Evolutionary conservation across 2,797 vertebrate species (phyloP), one percentile per base, ranked within the genome.

Genomic region (Myotis vivesi): DNA sequence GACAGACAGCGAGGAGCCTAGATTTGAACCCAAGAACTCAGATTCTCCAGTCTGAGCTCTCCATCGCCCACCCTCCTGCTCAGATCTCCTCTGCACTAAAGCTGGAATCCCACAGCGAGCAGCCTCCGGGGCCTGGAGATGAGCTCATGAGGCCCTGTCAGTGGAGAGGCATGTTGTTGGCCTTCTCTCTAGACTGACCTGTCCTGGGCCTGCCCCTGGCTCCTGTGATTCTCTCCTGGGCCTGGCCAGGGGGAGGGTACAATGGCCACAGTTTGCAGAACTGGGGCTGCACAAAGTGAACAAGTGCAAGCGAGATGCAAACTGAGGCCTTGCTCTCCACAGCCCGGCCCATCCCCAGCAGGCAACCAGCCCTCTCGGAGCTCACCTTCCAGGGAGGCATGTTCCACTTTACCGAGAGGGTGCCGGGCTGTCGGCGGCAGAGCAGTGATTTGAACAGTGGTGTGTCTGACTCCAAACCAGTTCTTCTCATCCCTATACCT

Each of bases 391-490:
- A 20, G 19, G 8, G 19, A 22, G 23, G 51, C 75, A 38, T 20
- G 23, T 33, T 3, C 2, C n/a, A 22, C 17, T 94, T 87, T 75
- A 57, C 33, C 22, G 36, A 75, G 20, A 30, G 9, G 46, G 15
- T 2, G 13, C 19, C 0, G 6, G 22, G 8, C 33, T 71, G 23
- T 5, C 9, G 22, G 22, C 1, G 1, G 15, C 11, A 20, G 5
- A 68, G 36, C 1, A 1, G 53, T 5, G 33, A 38, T 69, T 41
- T 85, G 55, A 84, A 80, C 20, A 19, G 11, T 28, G 19, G 28
- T 5, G 0, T 6, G 30, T 51, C 36, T 38, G 84, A 76, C 53
- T 57, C 76, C 71, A 38, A 84, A 72, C 23, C 41, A n/a, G 12
- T 25, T n/a, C n/a, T 64, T 84, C 49, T 71, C 25, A 49, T 25